Percentiles rank a stretch among this genome's conserved stretches.
Evolutionary conservation across 1,140 invertebrate species (phyloP).

Genomic region (Leucophenga varia): DNA sequence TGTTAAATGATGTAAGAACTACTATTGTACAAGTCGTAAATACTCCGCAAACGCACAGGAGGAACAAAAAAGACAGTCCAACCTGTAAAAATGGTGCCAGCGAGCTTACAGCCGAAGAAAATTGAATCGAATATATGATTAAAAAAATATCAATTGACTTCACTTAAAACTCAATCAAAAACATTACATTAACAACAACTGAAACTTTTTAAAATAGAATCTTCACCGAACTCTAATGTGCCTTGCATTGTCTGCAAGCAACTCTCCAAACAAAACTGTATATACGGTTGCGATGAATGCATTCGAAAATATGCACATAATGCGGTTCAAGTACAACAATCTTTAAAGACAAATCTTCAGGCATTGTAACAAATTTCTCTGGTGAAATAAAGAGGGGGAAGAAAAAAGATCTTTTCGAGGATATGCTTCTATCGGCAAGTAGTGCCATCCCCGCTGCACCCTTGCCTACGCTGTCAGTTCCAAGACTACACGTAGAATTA

Average conservation of each 20-base stretch:
- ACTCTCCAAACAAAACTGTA: slow-evolving; percentile 66
- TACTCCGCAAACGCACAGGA: too few species aligned
- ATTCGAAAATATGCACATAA: slow-evolving; percentile 82
- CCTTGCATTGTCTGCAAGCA: slow-evolving; percentile 75
- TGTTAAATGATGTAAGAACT: too few species aligned
- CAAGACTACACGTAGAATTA: too few species aligned
- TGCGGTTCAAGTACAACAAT: slow-evolving; percentile 57
- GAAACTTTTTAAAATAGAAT: slow-evolving; percentile 30
- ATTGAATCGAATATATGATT: too few species aligned
- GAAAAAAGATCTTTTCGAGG: slow-evolving; percentile 46
- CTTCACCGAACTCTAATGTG: slow-evolving; percentile 3
- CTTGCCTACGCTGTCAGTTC: too few species aligned
- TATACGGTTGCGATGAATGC: slow-evolving; percentile 88
- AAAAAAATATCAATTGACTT: too few species aligned
- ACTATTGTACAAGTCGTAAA: too few species aligned
- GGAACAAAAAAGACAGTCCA: too few species aligned
- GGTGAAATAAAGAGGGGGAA: slow-evolving; percentile 43
- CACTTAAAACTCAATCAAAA: slow-evolving; percentile 14
- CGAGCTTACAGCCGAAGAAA: too few species aligned
- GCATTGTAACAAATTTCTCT: too few species aligned
- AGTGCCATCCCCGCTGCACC: too few species aligned
- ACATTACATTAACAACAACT: slow-evolving; percentile 27
- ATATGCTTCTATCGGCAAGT: slow-evolving; percentile 37
- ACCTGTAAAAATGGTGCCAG: too few species aligned
- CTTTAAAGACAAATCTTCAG: background rate